Evolutionary conservation across 1,140 invertebrate genomes (phyloP).

Genomic region (Drosophila parvula): DNA sequence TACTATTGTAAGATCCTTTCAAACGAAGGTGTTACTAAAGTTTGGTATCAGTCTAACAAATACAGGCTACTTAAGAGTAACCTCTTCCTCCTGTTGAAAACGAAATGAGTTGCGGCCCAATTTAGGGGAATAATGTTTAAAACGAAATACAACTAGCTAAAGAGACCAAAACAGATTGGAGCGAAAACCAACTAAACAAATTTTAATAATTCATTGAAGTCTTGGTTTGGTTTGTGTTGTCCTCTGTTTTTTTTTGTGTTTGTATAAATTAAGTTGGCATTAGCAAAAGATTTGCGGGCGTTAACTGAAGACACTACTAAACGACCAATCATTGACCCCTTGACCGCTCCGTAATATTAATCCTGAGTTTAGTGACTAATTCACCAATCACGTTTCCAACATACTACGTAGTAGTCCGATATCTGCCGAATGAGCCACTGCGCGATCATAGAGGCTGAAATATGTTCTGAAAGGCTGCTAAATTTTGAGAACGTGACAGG

Average conservation of each 20-base stretch:
- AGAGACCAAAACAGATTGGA: background rate
- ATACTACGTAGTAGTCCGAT: too few species aligned
- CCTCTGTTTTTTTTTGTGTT: background rate
- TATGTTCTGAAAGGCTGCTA: background rate
- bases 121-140: too few species aligned
- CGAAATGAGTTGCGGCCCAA: too few species aligned
- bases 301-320: slow-evolving; percentile 6
- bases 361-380: background rate
- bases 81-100: background rate
- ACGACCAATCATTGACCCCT: slow-evolving; percentile 15
- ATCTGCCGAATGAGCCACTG: too few species aligned
- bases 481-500: slow-evolving; percentile 1
- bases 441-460: too few species aligned
- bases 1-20: background rate
- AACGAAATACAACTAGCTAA: background rate
- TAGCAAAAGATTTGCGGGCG: background rate
- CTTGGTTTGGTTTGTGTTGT: background rate
- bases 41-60: too few species aligned
- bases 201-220: background rate
- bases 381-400: too few species aligned
- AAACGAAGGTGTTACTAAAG: background rate
- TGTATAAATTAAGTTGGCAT: too few species aligned
- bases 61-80: too few species aligned
- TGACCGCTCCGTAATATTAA: slow-evolving; percentile 22
- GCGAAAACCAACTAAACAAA: background rate